These are phyloP conservation scores for Myathropa florea DNA, from an alignment of 2,888 invertebrate genomes.

Conservation along the genomic window DNA sequence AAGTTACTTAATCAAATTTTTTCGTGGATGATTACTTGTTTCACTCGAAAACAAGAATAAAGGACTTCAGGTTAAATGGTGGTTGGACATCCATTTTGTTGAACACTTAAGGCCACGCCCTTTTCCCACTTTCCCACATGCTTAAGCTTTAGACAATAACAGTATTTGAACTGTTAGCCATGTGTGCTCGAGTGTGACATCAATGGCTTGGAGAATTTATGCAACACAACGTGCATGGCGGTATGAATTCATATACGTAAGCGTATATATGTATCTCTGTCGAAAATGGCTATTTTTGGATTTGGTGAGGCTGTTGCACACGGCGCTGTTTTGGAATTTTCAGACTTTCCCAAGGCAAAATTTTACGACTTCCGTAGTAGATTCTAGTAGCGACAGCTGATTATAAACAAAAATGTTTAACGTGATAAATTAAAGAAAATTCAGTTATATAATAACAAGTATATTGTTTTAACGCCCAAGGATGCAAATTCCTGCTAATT, in stretches of 20 bases:
- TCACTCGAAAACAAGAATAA: no score
- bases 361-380: not conserved
- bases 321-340: not conserved
- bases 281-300: not conserved
- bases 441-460: not conserved
- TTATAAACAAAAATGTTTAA: not conserved
- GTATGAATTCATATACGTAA: no score
- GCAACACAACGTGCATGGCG: no score
- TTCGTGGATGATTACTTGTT: no score
- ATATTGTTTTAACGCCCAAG: not conserved
- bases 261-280: not conserved
- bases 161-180: not conserved
- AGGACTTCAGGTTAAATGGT: no score
- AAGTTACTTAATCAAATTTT: no score
- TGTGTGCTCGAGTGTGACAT: not conserved
- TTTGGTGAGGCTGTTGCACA: not conserved
- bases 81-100: no score
- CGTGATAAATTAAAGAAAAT: not conserved
- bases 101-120: not conserved
- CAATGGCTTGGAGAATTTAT: not conserved
- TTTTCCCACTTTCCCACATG: not conserved
- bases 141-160: slow-evolving; percentile 1
- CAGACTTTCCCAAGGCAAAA: not conserved
- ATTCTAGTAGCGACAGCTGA: not conserved
- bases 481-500: not conserved